phyloP scores from a whole-genome alignment of 2,113 vertebrate genomes.

The Propithecus coquereli region DNA sequence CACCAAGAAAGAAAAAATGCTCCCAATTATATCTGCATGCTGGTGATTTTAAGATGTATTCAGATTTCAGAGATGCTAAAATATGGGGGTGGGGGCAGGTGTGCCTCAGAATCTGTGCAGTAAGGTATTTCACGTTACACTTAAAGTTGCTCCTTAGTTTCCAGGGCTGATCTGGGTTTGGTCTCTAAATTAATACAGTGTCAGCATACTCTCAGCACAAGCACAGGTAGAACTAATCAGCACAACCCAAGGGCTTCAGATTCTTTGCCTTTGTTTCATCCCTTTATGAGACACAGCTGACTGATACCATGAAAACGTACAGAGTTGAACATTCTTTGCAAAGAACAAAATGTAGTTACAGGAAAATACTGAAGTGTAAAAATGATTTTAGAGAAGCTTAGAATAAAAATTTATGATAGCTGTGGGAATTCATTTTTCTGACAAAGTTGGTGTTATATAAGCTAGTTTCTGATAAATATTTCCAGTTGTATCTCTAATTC shows the following conservation, averaged over 20 bases:
- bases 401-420: neutral
- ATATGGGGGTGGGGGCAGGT: too few species aligned
- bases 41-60: neutral
- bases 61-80: neutral
- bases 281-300: neutral
- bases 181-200: neutral
- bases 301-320: neutral
- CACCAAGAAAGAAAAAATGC: neutral
- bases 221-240: neutral
- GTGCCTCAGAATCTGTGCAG: neutral
- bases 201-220: neutral
- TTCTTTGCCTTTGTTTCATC: neutral
- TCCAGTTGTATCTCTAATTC: conserved; percentile 31
- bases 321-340: neutral
- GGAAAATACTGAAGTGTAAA: neutral
- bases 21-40: neutral
- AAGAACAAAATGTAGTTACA: neutral
- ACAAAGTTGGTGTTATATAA: neutral
- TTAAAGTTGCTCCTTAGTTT: neutral
- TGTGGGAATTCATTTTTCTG: conserved; percentile 40
- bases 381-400: conserved; percentile 49
- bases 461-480: neutral
- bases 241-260: neutral
- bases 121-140: neutral
- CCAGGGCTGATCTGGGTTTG: neutral